Evolutionary conservation across 2,797 vertebrate genomes (phyloP), one percentile per base, ranked within the genome.

Genomic region (Poeciliopsis turneri): DNA sequence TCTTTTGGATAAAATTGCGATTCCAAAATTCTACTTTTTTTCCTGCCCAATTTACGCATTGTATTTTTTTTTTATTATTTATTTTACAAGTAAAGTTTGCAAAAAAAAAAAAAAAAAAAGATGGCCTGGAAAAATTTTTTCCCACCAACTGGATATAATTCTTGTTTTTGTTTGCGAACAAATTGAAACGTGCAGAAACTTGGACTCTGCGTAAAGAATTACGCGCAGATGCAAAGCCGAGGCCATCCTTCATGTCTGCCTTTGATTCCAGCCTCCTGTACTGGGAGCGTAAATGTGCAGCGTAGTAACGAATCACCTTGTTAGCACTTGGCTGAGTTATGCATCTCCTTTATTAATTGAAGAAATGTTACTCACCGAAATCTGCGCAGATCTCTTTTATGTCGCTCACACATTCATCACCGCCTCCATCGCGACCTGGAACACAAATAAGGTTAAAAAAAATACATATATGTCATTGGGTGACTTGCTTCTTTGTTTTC

Each of bases 361-460:
- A 91, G 81, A 87, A 91, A 81, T 80, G 84, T 88, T 92, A 94
- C 95, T 95, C 94, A 96, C 96, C 95, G 84, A 91, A 92, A 93
- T 90, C 68, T 92, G 89, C 83, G 89, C 82, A 90, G 89, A 86
- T 88, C 80, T 93, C 71, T 92, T 84, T 89, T 83, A 82, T 93
- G 69, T 92, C 89, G 87, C 88, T 95, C 91, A 96, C 91, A 87
- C 91, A 89, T 89, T 93, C 93, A 92, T 95, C 94, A 92, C 92
- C 78, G 90, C 94, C 90, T 82, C 84, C 86, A 89, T 84, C 84
- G 88, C 78, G 90, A 95, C 95, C 95, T 96, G 90, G 30, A 93
- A 90, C 71, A 88, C 71, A 93, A 89, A 86, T 68, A 51, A 36
- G 68, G 85, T n/a, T 28, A n/a, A 30, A 68, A 36, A 41, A 68